Base-by-base conservation (phyloP, 2,888 invertebrate genomes). In the Lottia scabra region DNA sequence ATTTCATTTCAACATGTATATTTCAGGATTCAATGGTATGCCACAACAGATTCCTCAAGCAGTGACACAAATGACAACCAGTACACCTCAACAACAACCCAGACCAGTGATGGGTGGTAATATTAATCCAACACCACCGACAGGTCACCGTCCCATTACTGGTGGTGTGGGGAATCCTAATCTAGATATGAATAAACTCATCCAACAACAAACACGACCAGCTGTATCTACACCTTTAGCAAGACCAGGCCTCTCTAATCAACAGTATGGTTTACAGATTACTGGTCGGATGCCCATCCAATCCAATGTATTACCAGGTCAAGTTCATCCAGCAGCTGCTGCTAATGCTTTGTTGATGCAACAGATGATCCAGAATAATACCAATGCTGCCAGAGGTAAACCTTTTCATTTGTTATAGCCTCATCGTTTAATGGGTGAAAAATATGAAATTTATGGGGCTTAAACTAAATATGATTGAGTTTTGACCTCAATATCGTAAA, bases 271-370 rank as follows among this genome's bases (percentile, higher is more conserved):
- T 67, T 82, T 83, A 67, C 83, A 84, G 27, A 76, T 86, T 44
- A 76, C 83, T 45, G 84, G 84, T 8, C 79, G 83, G 12, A 65
- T 85, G 62, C 84, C 84, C 6, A 43, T 83, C n/a, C 84, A 80
- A 66, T 75, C 79, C 1, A 75, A 71, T 13, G 75, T 71, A 15
- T 73, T 71, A 19, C 79, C 76, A 62, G 75, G 79, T 30, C 75
- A 75, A 10, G 80, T 71, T 12, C 45, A 67, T 15, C 44, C 76
- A 16, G 72, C 75, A 64, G 70, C 72, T 46, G 71, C 70, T 13
- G 75, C 72, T 26, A 84, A 81, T 68, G 80, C 80, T 15, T 72
- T 84, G 62, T 70, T 84, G 63, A 77, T 84, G 74, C 85, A 86
- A 70, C 84, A 83, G 76, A 80, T 84, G 77, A 80, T 84, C 71